Base-by-base conservation (phyloP, 2,113 vertebrate genomes). In the Oncorhynchus kisutch region DNA sequence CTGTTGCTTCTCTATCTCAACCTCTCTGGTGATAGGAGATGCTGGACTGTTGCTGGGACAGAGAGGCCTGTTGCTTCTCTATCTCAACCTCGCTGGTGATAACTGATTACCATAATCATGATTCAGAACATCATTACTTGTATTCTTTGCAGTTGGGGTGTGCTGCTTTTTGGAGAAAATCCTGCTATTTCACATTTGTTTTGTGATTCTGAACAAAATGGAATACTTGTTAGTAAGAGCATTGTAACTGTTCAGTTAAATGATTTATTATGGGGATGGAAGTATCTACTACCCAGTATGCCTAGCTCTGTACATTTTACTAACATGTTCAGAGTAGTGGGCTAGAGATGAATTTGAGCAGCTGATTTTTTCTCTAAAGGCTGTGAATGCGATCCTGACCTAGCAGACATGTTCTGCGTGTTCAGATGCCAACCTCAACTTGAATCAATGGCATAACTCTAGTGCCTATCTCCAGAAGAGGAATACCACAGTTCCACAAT, bases 111-210 rank as follows among this genome's bases (percentile, higher is more conserved):
- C 18, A 9, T 62, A 49, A 70, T 72, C 48, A 74, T 82, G 72
- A 85, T 86, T 91, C 79, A 69, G 82, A 83, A 79, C 16, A 54
- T 84, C 90, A 85, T 86, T 86, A 79, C 86, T 88, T 90, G 78
- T 90, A 82, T 87, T 85, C 78, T 87, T 84, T 91, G 90, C 90
- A 86, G 86, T 82, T 71, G 86, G 91, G 89, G 89, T 87, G 91
- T 91, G 92, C 88, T 93, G 92, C 91, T 91, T 90, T 51, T 79
- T 59, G 81, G 85, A 82, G 74, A 87, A 88, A 27, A 68, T 89
- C 75, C 85, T 84, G 86, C 86, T 83, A 81, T 86, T 69, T 72
- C 67, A 54, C 16, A 60, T 77, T 74, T 83, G 70, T 87, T 90
- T 90, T 87, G 20, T 86, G 74, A 89, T 91, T 90, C 73, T 72